phyloP scores from a whole-genome alignment of 2,888 invertebrate genomes.

The Boloria selene region DNA sequence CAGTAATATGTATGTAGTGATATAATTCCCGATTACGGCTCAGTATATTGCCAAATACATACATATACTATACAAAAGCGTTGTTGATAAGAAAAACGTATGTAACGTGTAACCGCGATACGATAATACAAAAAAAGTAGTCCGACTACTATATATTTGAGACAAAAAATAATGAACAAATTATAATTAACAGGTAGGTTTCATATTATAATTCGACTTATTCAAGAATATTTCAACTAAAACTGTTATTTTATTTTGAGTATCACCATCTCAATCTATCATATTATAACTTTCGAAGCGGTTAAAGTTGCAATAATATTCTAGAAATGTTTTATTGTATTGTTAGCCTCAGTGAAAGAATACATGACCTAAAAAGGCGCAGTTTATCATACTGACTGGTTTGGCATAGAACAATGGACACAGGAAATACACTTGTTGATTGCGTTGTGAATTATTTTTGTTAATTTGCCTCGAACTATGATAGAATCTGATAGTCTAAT shows the following conservation, averaged over 20 bases:
- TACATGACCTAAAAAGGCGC: slow-evolving; percentile 27
- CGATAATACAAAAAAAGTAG: slow-evolving; percentile 2
- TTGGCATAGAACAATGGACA: slow-evolving; percentile 22
- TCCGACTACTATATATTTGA: too few species aligned
- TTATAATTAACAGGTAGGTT: too few species aligned
- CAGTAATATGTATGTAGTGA: not conserved
- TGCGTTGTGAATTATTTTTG: slow-evolving; percentile 10
- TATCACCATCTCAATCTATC: too few species aligned
- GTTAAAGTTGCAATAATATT: not conserved
- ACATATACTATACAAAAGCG: not conserved
- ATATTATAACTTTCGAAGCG: not conserved
- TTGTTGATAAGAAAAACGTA: not conserved
- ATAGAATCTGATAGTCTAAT: not conserved
- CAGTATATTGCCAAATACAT: not conserved
- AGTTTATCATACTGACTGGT: slow-evolving; percentile 14
- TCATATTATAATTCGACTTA: too few species aligned
- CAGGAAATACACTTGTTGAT: slow-evolving; percentile 27
- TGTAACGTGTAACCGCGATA: not conserved
- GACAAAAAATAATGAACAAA: too few species aligned
- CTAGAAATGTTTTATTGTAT: slow-evolving; percentile 19
- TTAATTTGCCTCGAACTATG: not conserved
- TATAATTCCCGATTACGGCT: not conserved
- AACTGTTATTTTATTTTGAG: too few species aligned
- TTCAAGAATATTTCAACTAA: too few species aligned
- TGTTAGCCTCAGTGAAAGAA: slow-evolving; percentile 18